A percentile compares a stretch with the other conserved stretches of the same genome.
These are phyloP conservation scores for Acanthochromis polyacanthus DNA, from an alignment of 2,113 vertebrate genomes.

Conservation along the genomic window DNA sequence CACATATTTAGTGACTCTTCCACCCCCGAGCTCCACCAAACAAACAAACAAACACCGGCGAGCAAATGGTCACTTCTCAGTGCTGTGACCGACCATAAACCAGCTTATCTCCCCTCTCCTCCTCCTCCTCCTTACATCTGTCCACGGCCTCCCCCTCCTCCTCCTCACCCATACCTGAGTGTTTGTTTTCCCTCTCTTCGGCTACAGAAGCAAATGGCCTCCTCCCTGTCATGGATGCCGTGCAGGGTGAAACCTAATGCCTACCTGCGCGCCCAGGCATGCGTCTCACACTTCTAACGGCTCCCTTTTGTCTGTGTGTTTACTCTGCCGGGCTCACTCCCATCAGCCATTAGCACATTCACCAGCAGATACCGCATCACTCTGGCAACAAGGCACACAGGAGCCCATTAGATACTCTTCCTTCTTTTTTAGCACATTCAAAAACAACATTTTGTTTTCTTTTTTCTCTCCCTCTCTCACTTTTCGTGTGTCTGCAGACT, in stretches of 20 bases:
- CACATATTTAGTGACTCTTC: conserved; percentile 21
- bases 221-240: conserved; percentile 70
- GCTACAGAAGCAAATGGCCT: conserved; percentile 79
- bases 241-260: conserved; percentile 79
- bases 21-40: conserved; percentile 56
- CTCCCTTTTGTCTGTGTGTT: conserved; percentile 83
- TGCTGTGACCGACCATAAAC: conserved; percentile 83
- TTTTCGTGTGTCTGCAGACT: conserved; percentile 33
- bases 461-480: conserved; percentile 31
- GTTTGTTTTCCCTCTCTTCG: conserved; percentile 77
- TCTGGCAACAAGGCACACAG: conserved; percentile 83
- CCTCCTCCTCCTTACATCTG: conserved; percentile 29
- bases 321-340: conserved; percentile 78
- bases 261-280: conserved; percentile 81
- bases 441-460: conserved; percentile 68
- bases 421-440: conserved; percentile 59
- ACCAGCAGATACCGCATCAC: conserved; percentile 80
- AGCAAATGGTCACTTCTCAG: conserved; percentile 73
- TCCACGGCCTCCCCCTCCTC: conserved; percentile 20
- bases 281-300: conserved; percentile 77
- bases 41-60: conserved; percentile 76
- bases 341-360: conserved; percentile 80
- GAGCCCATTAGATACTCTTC: conserved; percentile 83
- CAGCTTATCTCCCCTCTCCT: conserved; percentile 65
- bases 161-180: conserved; percentile 69